phyloP scores from a whole-genome alignment of 2,888 invertebrate genomes.

The Eristalis pertinax region DNA sequence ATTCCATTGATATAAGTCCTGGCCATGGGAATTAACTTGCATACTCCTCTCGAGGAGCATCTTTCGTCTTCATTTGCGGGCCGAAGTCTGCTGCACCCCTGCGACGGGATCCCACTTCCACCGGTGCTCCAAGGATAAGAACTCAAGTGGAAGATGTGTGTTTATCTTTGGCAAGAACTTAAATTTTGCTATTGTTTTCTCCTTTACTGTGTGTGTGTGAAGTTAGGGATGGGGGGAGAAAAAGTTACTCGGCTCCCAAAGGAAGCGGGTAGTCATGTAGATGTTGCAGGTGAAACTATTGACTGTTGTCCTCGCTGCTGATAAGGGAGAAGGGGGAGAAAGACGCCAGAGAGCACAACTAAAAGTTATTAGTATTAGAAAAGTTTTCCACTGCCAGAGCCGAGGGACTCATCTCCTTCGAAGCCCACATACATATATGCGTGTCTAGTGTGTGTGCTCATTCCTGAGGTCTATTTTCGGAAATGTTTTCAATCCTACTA shows the following conservation, averaged over 20 bases:
- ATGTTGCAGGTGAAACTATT: conserved; percentile 64
- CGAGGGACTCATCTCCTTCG: conserved; percentile 41
- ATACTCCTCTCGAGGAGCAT: conserved; percentile 45
- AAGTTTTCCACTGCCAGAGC: conserved; percentile 49
- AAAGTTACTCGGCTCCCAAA: conserved; percentile 22
- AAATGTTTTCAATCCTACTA: conserved; percentile 1
- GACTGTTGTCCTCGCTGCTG: conserved; percentile 51
- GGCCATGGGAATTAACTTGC: conserved; percentile 62
- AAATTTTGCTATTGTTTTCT: conserved; percentile 69
- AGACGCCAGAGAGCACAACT: conserved; percentile 18
- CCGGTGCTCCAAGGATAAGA: conserved; percentile 60
- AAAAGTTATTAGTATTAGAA: conserved; percentile 66
- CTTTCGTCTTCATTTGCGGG: conserved; percentile 59
- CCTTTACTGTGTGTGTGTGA: neutral
- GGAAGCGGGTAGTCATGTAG: conserved; percentile 59
- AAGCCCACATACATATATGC: neutral
- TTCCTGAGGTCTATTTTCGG: neutral
- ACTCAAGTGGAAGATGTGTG: conserved; percentile 66
- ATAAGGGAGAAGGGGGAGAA: conserved; percentile 32
- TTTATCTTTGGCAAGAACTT: conserved; percentile 66
- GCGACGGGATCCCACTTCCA: conserved; percentile 31
- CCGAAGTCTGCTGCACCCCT: conserved; percentile 33
- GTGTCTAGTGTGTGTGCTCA: neutral
- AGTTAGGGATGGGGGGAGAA: neutral
- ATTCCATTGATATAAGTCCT: conserved; percentile 55